A percentile compares a stretch with the other conserved stretches of the same genome.
Evolutionary conservation across 2,797 vertebrate species (phyloP).

Genomic region (Rallus crepitans): DNA sequence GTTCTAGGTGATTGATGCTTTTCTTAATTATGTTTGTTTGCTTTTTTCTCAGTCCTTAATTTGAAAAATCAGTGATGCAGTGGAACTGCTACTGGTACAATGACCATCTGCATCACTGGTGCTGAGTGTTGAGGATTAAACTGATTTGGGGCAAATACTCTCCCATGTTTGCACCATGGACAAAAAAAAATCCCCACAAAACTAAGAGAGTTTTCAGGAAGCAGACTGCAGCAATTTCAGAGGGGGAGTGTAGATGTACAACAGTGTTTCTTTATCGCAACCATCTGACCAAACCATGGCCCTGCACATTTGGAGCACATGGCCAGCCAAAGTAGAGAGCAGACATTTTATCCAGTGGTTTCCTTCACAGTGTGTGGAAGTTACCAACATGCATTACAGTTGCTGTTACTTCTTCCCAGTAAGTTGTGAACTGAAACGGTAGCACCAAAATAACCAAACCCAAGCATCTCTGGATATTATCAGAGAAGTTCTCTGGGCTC

Average conservation of each 20-base stretch:
- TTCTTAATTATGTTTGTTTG: background rate
- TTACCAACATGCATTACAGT: background rate
- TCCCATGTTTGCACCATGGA: background rate
- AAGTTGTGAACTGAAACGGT: background rate
- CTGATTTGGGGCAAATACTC: background rate
- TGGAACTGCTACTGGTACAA: background rate
- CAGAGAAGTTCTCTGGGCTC: background rate
- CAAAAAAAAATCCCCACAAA: background rate
- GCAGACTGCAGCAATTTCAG: background rate
- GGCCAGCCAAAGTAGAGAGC: background rate
- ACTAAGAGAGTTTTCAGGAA: background rate
- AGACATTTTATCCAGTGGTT: background rate
- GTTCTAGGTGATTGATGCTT: background rate
- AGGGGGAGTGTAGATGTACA: background rate
- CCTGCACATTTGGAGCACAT: background rate
- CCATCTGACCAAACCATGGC: background rate
- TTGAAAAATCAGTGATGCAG: slow-evolving; percentile 23
- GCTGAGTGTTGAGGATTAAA: slow-evolving; percentile 6
- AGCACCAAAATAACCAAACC: background rate
- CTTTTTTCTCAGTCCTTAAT: background rate
- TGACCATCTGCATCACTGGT: background rate
- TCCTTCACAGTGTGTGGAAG: background rate
- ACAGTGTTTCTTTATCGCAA: background rate
- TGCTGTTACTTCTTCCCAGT: background rate
- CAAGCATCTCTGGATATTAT: background rate